Evolutionary conservation across 2,113 vertebrate genomes (phyloP).

Genomic region (Rhinolophus sinicus): DNA sequence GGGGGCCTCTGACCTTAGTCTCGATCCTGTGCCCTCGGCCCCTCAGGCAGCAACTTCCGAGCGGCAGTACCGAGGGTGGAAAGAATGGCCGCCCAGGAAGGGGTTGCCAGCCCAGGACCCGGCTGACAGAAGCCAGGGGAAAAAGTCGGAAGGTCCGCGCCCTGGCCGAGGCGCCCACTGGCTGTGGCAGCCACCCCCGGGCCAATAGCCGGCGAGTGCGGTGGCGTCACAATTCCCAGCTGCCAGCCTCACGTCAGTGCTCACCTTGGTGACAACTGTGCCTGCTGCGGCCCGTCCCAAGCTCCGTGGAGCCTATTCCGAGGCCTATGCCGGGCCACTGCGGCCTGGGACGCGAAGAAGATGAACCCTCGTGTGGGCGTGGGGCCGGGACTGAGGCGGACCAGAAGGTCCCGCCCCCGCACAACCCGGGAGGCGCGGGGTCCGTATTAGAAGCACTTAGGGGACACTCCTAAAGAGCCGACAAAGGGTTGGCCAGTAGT

Average conservation of each 20-base stretch:
- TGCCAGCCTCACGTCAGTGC: accelerated
- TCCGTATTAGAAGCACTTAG: background rate
- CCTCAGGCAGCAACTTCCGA: background rate
- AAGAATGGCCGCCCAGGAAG: too few relatives aligned
- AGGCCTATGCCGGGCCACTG: accelerated
- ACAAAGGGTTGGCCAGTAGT: background rate
- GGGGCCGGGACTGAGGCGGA: background rate
- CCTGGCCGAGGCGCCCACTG: background rate
- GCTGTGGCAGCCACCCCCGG: background rate
- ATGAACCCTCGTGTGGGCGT: background rate
- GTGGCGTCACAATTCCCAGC: background rate
- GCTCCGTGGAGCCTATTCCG: accelerated
- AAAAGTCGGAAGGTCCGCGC: background rate
- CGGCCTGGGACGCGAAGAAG: too few relatives aligned
- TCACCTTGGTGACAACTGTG: background rate
- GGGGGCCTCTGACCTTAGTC: background rate
- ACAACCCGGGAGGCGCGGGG: background rate
- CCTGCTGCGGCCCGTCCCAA: accelerated
- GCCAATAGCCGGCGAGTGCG: background rate
- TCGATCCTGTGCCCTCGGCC: background rate
- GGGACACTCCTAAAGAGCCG: background rate
- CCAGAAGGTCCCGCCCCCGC: background rate
- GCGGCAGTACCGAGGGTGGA: background rate
- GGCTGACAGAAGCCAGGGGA: accelerated
- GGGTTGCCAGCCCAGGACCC: background rate